phyloP scores from a whole-genome alignment of 2,113 vertebrate genomes.

The Corydoras maculifer region DNA sequence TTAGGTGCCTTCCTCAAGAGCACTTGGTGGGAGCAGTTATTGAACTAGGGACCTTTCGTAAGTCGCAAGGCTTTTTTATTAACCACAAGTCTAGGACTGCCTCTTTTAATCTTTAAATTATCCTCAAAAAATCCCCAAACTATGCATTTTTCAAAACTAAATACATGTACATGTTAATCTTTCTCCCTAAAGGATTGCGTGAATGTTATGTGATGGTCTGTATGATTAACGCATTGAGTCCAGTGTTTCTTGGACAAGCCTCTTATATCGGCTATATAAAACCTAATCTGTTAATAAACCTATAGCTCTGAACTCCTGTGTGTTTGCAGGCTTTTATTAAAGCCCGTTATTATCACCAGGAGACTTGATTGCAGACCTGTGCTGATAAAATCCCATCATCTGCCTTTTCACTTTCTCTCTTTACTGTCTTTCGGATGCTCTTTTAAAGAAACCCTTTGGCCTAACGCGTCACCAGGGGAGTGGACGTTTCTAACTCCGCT shows the following conservation, averaged over 20 bases:
- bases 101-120: too few species aligned
- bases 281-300: background rate
- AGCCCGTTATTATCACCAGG: conserved; percentile 8
- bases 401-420: background rate
- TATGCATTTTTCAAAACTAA: too few species aligned
- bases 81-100: too few species aligned
- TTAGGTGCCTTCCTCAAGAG: too few species aligned
- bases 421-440: background rate
- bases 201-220: too few species aligned
- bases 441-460: conserved; percentile 9
- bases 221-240: background rate
- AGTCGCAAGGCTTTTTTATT: too few species aligned
- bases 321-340: background rate
- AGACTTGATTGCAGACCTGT: conserved; percentile 2
- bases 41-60: too few species aligned
- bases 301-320: background rate
- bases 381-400: conserved; percentile 1
- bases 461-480: conserved; percentile 1
- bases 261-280: background rate
- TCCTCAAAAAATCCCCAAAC: too few species aligned
- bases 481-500: conserved; percentile 2
- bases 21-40: too few species aligned
- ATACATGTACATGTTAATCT: too few species aligned
- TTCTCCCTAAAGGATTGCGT: too few species aligned
- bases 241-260: too few species aligned